phyloP scores from a whole-genome alignment of 2,113 vertebrate genomes.

The Ochotona princeps region DNA sequence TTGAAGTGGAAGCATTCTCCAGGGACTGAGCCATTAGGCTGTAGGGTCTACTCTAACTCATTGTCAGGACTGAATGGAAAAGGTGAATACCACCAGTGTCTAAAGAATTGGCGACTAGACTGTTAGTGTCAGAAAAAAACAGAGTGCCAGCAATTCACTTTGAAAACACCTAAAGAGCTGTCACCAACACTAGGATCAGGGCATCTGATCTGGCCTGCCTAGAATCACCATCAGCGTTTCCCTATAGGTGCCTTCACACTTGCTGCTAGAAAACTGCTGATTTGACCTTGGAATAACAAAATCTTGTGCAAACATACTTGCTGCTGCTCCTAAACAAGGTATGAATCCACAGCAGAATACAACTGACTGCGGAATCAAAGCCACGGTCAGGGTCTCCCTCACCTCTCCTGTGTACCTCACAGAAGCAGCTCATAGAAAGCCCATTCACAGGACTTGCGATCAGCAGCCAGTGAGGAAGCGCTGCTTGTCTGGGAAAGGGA shows the following conservation, averaged over 20 bases:
- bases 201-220: not conserved
- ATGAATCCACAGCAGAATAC: not conserved
- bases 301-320: not conserved
- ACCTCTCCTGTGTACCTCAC: not conserved
- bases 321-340: conserved; percentile 44
- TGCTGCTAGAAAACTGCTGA: conserved; percentile 22
- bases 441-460: too few relatives aligned
- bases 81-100: not conserved
- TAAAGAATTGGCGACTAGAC: not conserved
- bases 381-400: not conserved
- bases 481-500: conserved; percentile 6
- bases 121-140: not conserved
- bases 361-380: not conserved
- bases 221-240: not conserved
- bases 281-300: conserved; percentile 19
- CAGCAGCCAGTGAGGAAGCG: not conserved
- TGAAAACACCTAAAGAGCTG: not conserved
- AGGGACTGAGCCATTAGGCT: not conserved
- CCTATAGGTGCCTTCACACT: not conserved
- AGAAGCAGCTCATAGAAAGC: too few relatives aligned
- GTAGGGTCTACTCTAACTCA: not conserved
- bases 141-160: not conserved
- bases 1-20: not conserved
- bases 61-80: not conserved
- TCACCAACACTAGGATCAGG: not conserved